phyloP scores from a whole-genome alignment of 1,140 invertebrate species.

The Drosophila pseudoananassae region DNA sequence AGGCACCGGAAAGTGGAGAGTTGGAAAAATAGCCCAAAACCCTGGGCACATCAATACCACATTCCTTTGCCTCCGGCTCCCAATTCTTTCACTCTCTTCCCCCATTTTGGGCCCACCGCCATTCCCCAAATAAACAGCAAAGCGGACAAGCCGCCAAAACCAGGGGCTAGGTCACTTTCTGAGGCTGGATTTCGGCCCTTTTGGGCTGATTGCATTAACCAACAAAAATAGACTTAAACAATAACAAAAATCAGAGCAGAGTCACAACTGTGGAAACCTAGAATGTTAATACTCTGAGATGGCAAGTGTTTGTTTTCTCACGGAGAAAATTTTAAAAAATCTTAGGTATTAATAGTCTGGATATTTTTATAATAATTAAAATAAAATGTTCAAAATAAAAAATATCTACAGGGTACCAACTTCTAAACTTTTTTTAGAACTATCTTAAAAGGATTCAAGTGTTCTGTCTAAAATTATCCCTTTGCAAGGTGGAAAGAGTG shows the following conservation, averaged over 20 bases:
- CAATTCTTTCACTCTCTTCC: neutral
- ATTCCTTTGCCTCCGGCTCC: conserved; percentile 13
- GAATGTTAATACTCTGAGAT: neutral
- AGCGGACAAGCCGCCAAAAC: conserved; percentile 51
- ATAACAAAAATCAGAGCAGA: conserved; percentile 7
- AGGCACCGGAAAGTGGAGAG: neutral
- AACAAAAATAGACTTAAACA: conserved; percentile 21
- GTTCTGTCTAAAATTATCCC: conserved; percentile 6
- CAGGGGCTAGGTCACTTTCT: conserved; percentile 30
- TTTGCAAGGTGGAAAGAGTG: conserved; percentile 4
- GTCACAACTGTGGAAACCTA: neutral
- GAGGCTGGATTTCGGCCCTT: conserved; percentile 23
- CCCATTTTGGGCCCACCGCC: neutral
- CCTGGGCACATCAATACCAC: conserved; percentile 34
- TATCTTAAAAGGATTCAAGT: neutral
- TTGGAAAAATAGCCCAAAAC: conserved; percentile 27
- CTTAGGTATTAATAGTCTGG: too few species aligned
- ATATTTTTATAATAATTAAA: too few species aligned
- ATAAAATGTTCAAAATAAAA: too few species aligned
- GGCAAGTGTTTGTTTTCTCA: neutral
- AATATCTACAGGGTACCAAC: too few species aligned
- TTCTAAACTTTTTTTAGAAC: neutral
- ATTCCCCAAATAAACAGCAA: conserved; percentile 43
- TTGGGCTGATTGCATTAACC: conserved; percentile 52
- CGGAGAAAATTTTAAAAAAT: neutral